Percentiles rank a stretch among this genome's conserved stretches.
Evolutionary conservation across 2,113 vertebrate species (phyloP).

Genomic region (Sclerurus mexicanus): DNA sequence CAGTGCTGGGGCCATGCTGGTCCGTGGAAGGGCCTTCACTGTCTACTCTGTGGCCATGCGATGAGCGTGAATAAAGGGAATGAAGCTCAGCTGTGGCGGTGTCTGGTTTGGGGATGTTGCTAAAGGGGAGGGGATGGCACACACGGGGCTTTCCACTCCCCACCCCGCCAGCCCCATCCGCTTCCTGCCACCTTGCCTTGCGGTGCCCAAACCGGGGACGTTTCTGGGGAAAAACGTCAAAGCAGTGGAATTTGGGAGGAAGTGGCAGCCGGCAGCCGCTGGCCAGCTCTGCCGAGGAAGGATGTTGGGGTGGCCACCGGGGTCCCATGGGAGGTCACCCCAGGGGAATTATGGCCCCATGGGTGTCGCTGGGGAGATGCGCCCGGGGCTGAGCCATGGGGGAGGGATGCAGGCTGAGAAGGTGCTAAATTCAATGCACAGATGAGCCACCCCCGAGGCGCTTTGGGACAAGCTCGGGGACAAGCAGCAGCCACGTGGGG

Average conservation of each 20-base stretch:
- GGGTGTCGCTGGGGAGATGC: neutral
- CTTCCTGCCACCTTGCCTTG: neutral
- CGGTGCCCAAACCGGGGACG: neutral
- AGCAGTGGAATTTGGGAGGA: neutral
- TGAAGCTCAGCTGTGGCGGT: neutral
- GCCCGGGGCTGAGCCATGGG: accelerated
- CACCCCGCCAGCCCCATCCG: neutral
- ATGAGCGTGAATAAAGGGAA: neutral
- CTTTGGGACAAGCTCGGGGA: neutral
- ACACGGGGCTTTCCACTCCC: neutral
- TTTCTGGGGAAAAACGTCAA: constrained; percentile 33
- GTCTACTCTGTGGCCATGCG: neutral
- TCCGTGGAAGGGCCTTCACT: accelerated
- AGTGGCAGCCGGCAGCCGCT: accelerated
- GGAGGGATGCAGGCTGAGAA: neutral
- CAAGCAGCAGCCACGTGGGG: accelerated
- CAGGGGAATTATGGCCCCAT: neutral
- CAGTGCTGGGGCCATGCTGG: neutral
- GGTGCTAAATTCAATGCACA: accelerated
- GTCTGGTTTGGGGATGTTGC: neutral
- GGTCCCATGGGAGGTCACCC: neutral
- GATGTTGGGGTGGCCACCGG: neutral
- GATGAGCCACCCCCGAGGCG: neutral
- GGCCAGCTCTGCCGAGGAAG: neutral
- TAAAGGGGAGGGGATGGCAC: neutral